These are phyloP conservation scores for Dolichotis patagonum DNA, from an alignment of 2,113 vertebrate species.

Conservation along the genomic window DNA sequence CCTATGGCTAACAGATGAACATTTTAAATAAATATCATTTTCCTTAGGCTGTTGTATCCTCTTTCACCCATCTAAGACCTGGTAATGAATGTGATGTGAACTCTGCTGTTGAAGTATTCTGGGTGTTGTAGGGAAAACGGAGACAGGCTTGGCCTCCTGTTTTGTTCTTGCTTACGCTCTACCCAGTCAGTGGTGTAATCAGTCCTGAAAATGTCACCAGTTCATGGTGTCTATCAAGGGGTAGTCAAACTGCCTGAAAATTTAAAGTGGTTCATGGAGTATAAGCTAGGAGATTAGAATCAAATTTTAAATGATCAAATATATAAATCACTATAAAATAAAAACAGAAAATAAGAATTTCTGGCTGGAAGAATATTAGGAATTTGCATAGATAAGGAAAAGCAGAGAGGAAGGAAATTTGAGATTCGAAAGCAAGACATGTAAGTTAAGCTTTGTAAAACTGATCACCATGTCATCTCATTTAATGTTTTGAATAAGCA, in stretches of 20 bases:
- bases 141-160: accelerated
- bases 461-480: neutral
- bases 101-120: no score
- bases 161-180: neutral
- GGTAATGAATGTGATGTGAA: neutral
- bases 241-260: neutral
- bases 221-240: no score
- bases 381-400: neutral
- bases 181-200: neutral
- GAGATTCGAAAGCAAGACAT: neutral
- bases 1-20: neutral
- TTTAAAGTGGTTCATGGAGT: neutral
- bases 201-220: neutral
- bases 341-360: constrained; percentile 20
- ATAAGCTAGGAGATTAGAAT: neutral
- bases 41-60: neutral
- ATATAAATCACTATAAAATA: constrained; percentile 5
- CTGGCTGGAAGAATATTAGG: neutral
- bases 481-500: neutral
- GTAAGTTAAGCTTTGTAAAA: neutral
- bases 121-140: accelerated
- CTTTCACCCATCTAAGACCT: neutral
- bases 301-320: neutral
- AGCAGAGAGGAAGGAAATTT: neutral
- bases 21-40: neutral